Evolutionary conservation across 2,888 invertebrate species (phyloP).

Genomic region (Selenia dentaria): DNA sequence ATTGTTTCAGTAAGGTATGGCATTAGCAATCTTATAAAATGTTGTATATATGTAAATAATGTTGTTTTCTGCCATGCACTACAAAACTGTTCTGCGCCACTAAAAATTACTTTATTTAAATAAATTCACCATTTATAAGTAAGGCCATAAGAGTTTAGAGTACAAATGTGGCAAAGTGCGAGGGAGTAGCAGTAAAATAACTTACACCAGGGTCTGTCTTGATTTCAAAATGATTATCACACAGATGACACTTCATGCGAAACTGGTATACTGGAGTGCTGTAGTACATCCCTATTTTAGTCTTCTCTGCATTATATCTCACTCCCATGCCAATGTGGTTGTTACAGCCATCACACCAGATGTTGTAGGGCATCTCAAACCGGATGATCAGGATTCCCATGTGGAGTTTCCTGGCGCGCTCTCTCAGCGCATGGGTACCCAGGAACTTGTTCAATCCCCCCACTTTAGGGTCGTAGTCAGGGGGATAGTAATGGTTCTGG

Average conservation of each 20-base stretch:
- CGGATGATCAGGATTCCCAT: conserved; percentile 97
- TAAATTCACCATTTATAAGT: too few relatives aligned
- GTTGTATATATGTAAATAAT: too few relatives aligned
- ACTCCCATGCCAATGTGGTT: conserved; percentile 99
- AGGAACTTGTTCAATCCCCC: conserved; percentile 98
- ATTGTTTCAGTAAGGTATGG: too few relatives aligned
- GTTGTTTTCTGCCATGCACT: too few relatives aligned
- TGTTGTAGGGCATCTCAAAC: conserved; percentile 99
- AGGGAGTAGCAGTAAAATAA: too few relatives aligned
- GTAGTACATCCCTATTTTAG: conserved; percentile 98
- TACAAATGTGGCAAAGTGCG: too few relatives aligned
- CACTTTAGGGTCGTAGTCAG: conserved; percentile 98
- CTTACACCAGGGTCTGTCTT: conserved; percentile 98
- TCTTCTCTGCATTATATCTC: conserved; percentile 97
- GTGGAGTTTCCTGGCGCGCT: conserved; percentile 97
- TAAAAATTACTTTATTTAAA: too few relatives aligned
- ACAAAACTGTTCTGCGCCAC: too few relatives aligned
- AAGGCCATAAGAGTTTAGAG: too few relatives aligned
- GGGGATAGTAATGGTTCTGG: conserved; percentile 98
- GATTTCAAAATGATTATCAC: conserved; percentile 98
- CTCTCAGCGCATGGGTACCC: conserved; percentile 97
- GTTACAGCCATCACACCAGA: conserved; percentile 99
- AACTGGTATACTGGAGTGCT: conserved; percentile 99
- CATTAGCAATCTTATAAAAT: too few relatives aligned
- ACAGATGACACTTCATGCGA: conserved; percentile 99